phyloP scores from a whole-genome alignment of 2,888 invertebrate genomes.

The Platypus cylindrus region DNA sequence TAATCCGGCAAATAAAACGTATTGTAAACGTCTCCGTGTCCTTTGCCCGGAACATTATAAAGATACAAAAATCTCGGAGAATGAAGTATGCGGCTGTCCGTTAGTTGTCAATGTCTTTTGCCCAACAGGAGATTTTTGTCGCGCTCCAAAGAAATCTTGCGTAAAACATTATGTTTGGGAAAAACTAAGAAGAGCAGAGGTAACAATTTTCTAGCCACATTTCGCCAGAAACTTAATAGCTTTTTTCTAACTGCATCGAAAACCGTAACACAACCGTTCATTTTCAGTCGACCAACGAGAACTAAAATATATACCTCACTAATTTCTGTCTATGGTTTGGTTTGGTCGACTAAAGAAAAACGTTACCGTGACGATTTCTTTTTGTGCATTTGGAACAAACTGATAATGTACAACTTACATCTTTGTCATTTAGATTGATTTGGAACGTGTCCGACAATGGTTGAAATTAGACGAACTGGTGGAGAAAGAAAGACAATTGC shows the following conservation, averaged over 20 bases:
- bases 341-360: no score
- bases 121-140: conserved; percentile 76
- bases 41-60: conserved; percentile 97
- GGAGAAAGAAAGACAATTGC: conserved; percentile 82
- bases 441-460: conserved; percentile 88
- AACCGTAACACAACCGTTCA: no score
- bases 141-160: conserved; percentile 80
- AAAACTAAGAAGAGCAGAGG: conserved; percentile 83
- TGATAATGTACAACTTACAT: no score
- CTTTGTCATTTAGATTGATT: conserved; percentile 77
- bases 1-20: conserved; percentile 77
- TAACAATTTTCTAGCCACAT: conserved; percentile 30
- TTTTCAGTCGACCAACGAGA: no score
- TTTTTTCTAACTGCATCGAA: no score
- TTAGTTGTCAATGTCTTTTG: conserved; percentile 74
- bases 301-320: no score
- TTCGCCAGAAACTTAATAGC: no score
- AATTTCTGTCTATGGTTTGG: no score
- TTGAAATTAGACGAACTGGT: conserved; percentile 84
- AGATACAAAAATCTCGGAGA: conserved; percentile 75
- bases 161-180: conserved; percentile 92
- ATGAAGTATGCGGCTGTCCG: conserved; percentile 90
- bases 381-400: no score
- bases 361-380: no score
- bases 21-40: conserved; percentile 89